phyloP scores from a whole-genome alignment of 2,797 vertebrate species.

The Sebastiscus albofasciatus region DNA sequence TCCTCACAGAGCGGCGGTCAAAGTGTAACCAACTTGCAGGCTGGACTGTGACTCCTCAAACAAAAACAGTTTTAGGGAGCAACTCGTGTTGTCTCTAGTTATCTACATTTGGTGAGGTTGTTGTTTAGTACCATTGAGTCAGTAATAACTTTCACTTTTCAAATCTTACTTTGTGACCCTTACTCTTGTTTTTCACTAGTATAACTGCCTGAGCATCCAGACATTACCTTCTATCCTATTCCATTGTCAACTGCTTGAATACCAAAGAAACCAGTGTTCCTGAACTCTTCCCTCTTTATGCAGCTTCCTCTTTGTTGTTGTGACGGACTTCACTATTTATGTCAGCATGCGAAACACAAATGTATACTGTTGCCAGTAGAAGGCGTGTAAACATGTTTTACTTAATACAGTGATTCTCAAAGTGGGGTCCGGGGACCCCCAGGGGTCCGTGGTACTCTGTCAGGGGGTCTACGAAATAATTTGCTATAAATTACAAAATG shows the following conservation, averaged over 20 bases:
- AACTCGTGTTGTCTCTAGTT: background rate
- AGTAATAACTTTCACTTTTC: background rate
- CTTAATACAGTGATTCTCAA: background rate
- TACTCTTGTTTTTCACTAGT: background rate
- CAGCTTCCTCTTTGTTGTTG: background rate
- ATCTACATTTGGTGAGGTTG: background rate
- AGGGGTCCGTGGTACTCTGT: too few species aligned
- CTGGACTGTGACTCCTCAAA: constrained; percentile 41
- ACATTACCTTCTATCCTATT: background rate
- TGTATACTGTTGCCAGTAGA: background rate
- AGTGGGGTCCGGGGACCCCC: too few species aligned
- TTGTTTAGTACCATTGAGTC: background rate
- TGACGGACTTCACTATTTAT: background rate
- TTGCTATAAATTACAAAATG: too few species aligned
- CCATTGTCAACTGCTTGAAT: background rate
- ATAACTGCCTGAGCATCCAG: background rate
- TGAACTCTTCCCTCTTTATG: background rate
- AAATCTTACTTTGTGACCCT: background rate
- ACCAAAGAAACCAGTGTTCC: background rate
- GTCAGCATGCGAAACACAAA: background rate
- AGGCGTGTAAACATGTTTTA: background rate
- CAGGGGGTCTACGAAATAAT: too few species aligned
- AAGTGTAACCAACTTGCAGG: constrained; percentile 24
- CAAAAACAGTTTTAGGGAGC: background rate
- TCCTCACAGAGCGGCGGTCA: background rate